These are phyloP conservation scores for Procavia capensis DNA, from an alignment of 2,113 vertebrate genomes.

Conservation along the genomic window DNA sequence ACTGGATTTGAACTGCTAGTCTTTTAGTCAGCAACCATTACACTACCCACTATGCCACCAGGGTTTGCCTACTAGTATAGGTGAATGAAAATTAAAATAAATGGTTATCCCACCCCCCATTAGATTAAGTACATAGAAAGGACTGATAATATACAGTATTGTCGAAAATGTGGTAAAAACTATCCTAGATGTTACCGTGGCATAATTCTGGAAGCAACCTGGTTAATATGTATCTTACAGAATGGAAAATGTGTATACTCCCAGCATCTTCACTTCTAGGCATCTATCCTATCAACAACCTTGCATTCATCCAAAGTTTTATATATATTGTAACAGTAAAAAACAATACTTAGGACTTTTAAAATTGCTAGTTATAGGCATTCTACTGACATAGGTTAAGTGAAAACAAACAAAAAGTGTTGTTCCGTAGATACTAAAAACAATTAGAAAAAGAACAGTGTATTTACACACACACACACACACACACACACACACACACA, in stretches of 20 bases:
- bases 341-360: not conserved
- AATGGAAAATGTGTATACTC: not conserved
- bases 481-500: not conserved
- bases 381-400: not conserved
- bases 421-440: not conserved
- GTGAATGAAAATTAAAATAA: conserved; percentile 40
- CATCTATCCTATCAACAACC: not conserved
- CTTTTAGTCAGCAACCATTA: too few relatives aligned
- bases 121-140: conserved; percentile 8
- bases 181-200: not conserved
- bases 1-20: too few relatives aligned
- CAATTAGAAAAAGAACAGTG: not conserved
- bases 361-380: not conserved
- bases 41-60: too few relatives aligned
- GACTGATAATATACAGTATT: not conserved
- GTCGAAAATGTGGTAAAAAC: conserved; percentile 22
- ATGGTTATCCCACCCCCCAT: not conserved
- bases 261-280: not conserved
- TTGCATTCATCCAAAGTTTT: conserved; percentile 9
- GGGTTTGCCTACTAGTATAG: too few relatives aligned
- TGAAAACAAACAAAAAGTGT: not conserved
- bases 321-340: not conserved
- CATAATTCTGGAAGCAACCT: conserved; percentile 8
- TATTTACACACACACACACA: not conserved
- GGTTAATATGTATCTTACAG: not conserved